phyloP scores from a whole-genome alignment of 1,140 invertebrate genomes.

The Antheraea mylitta region DNA sequence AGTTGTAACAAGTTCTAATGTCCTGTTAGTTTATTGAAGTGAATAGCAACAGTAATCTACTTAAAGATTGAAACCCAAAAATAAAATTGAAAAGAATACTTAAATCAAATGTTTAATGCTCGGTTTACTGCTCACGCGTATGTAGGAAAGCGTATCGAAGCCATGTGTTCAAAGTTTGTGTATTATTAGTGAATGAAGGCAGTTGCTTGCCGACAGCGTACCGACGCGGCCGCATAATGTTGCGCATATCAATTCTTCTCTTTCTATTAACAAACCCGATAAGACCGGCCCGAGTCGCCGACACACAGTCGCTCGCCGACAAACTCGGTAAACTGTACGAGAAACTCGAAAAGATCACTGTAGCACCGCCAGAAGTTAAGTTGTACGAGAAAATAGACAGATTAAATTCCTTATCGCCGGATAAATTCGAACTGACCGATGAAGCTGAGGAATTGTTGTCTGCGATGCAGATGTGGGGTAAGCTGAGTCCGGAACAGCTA shows the following conservation, averaged over 20 bases:
- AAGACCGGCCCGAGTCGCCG: slow-evolving; percentile 45
- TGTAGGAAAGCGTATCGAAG: neutral
- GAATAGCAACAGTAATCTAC: no score
- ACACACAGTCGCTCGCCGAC: slow-evolving; percentile 46
- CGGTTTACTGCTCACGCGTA: neutral
- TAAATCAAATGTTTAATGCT: no score
- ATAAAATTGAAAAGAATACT: no score
- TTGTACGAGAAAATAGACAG: slow-evolving; percentile 54
- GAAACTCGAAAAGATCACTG: slow-evolving; percentile 53
- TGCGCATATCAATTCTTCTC: slow-evolving; percentile 43
- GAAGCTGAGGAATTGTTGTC: slow-evolving; percentile 59
- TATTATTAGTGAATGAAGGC: slow-evolving; percentile 12
- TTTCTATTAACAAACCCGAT: slow-evolving; percentile 39
- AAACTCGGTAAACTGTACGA: slow-evolving; percentile 53
- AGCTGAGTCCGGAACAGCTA: slow-evolving; percentile 48
- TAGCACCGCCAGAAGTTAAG: slow-evolving; percentile 38
- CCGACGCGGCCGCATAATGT: slow-evolving; percentile 43
- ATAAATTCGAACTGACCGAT: slow-evolving; percentile 31
- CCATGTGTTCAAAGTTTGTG: slow-evolving; percentile 18
- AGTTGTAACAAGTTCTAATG: no score
- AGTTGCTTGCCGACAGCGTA: slow-evolving; percentile 32
- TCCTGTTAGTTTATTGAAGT: no score
- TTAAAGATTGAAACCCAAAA: no score
- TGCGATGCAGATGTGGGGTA: slow-evolving; percentile 54
- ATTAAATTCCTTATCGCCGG: slow-evolving; percentile 49